Percentiles rank a stretch among this genome's conserved stretches.
phyloP scores from a whole-genome alignment of 2,113 vertebrate species.

The Phoenicopterus ruber region DNA sequence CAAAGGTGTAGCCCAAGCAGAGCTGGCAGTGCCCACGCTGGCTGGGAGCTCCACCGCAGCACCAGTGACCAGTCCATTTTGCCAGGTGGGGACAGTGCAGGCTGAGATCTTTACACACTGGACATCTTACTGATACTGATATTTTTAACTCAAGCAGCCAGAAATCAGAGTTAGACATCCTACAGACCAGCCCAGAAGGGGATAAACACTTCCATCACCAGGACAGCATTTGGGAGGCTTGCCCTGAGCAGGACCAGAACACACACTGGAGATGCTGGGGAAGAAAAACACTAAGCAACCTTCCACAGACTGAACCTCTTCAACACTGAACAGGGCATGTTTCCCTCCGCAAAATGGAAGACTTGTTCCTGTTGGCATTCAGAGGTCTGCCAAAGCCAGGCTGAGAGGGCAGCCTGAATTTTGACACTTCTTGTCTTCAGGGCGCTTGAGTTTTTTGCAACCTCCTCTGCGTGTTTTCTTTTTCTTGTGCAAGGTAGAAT shows the following conservation, averaged over 20 bases:
- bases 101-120: background rate
- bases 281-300: background rate
- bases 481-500: background rate
- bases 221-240: background rate
- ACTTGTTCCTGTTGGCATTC: background rate
- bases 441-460: background rate
- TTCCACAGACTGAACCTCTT: background rate
- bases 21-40: background rate
- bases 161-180: background rate
- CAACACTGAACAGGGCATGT: background rate
- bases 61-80: background rate
- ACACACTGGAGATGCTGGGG: background rate
- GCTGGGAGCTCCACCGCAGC: background rate
- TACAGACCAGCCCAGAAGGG: background rate
- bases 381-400: background rate
- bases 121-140: background rate
- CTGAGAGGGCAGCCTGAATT: background rate
- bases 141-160: background rate
- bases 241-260: background rate
- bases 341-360: background rate
- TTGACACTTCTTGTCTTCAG: slow-evolving; percentile 13
- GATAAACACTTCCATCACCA: background rate
- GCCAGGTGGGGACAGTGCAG: background rate
- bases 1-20: background rate
- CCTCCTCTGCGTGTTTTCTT: background rate